A percentile compares a stretch with the other conserved stretches of the same genome.
phyloP scores from a whole-genome alignment of 2,113 vertebrate genomes.

The Heliornis fulica region DNA sequence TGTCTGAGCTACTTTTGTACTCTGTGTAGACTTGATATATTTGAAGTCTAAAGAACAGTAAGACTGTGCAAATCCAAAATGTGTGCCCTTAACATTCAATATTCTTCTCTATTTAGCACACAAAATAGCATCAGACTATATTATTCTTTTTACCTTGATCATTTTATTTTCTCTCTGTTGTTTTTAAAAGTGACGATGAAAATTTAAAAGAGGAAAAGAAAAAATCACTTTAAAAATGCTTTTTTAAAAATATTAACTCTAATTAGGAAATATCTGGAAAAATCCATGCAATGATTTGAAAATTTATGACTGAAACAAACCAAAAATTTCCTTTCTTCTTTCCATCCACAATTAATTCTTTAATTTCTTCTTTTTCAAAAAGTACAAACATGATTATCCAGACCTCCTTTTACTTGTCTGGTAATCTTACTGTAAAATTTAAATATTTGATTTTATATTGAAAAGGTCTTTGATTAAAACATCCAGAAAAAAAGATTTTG shows the following conservation, averaged over 20 bases:
- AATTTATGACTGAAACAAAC: background rate
- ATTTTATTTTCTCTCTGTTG: accelerated
- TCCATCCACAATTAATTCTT: background rate
- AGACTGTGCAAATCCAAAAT: background rate
- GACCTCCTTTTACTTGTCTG: background rate
- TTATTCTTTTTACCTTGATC: background rate
- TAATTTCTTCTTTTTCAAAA: background rate
- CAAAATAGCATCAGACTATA: background rate
- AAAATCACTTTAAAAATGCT: background rate
- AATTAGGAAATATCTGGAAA: background rate
- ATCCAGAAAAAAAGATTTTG: background rate
- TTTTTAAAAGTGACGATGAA: background rate
- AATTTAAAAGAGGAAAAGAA: background rate
- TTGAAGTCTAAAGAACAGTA: background rate
- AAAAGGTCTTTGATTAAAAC: background rate
- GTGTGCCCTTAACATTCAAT: background rate
- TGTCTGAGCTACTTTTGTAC: background rate
- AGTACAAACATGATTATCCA: background rate
- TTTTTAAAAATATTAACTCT: background rate
- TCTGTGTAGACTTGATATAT: background rate
- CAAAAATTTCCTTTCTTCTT: background rate
- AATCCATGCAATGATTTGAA: background rate
- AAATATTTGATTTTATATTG: background rate
- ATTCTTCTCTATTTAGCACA: background rate
- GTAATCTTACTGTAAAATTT: background rate